Percentiles rank a stretch among this genome's conserved stretches.
These are phyloP conservation scores for Austrolebias charrua DNA, from an alignment of 2,797 vertebrate genomes.

Conservation along the genomic window DNA sequence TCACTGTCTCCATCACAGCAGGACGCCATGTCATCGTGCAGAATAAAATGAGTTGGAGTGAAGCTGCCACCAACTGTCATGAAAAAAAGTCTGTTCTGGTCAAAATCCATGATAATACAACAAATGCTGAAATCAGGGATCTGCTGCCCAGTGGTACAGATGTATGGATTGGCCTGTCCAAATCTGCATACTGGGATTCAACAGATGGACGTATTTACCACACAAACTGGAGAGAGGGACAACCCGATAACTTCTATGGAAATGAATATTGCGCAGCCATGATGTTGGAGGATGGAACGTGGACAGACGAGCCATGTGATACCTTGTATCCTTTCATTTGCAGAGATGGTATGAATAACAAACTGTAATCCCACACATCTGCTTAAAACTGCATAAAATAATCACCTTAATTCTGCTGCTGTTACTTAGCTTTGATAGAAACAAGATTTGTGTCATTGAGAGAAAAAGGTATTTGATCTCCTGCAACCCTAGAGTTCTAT, in stretches of 20 bases:
- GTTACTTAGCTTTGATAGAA: too few species aligned
- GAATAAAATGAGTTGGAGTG: not conserved
- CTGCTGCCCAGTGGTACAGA: not conserved
- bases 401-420: too few species aligned
- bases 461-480: too few species aligned
- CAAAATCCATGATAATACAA: rapidly evolving
- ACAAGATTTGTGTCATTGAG: too few species aligned
- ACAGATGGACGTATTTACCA: rapidly evolving
- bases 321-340: not conserved
- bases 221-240: slow-evolving; percentile 11
- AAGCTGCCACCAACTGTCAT: not conserved
- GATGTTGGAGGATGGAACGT: not conserved
- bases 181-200: not conserved
- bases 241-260: not conserved
- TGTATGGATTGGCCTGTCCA: slow-evolving; percentile 18
- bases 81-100: rapidly evolving
- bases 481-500: too few species aligned
- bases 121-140: rapidly evolving
- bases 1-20: slow-evolving; percentile 8
- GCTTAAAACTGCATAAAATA: not conserved
- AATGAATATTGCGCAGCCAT: not conserved
- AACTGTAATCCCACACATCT: not conserved
- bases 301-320: slow-evolving; percentile 3
- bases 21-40: rapidly evolving
- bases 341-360: not conserved